Evolutionary conservation across 2,113 vertebrate species (phyloP).

Genomic region (Chrysemys picta): DNA sequence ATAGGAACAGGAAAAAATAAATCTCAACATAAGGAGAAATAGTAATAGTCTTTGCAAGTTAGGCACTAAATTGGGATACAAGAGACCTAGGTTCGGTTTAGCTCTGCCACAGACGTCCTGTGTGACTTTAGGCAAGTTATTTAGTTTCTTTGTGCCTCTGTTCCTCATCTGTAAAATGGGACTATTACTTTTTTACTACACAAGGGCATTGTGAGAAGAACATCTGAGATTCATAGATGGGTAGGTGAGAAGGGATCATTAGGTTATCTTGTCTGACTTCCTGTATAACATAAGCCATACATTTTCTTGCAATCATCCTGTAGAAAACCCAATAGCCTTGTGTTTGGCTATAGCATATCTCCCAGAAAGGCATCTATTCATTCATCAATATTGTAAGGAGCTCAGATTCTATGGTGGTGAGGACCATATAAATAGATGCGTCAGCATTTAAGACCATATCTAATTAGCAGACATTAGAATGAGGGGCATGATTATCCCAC

Average conservation of each 20-base stretch:
- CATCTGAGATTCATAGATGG: neutral
- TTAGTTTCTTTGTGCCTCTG: neutral
- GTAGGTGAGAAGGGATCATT: neutral
- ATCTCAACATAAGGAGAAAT: neutral
- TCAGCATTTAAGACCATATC: neutral
- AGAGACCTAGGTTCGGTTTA: neutral
- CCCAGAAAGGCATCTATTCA: neutral
- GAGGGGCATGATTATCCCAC: neutral
- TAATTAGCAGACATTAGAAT: neutral
- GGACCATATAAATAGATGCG: neutral
- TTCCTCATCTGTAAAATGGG: neutral
- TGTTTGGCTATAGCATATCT: neutral
- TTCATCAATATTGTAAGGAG: neutral
- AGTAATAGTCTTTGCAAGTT: neutral
- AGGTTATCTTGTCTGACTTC: neutral
- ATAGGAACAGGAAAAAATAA: neutral
- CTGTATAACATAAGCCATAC: neutral
- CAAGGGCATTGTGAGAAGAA: neutral
- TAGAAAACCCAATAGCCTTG: neutral
- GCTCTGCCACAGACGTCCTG: neutral
- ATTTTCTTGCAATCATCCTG: neutral
- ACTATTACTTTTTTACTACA: neutral
- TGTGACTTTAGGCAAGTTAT: neutral
- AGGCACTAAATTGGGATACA: neutral
- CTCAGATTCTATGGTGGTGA: neutral